phyloP scores from a whole-genome alignment of 2,113 vertebrate species.

The Macaca fascicularis region T2T-MFA8v1.1 NC_088379.1:22241001-22241500 shows the following conservation, averaged over 20 bases:
- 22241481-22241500: neutral
- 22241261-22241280: neutral
- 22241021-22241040: neutral
- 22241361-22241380: neutral
- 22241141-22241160: accelerated
- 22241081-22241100: neutral
- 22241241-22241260: neutral
- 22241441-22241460: neutral
- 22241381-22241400: neutral
- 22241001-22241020: neutral
- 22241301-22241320: neutral
- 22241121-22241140: neutral
- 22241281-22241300: neutral
- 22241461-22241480: neutral
- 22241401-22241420: neutral
- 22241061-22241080: neutral
- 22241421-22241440: neutral
- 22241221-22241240: neutral
- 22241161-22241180: neutral
- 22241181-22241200: neutral
- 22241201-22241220: neutral
- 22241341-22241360: neutral
- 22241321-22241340: neutral
- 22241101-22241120: neutral
- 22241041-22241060: neutral